Percentiles rank a stretch among this genome's conserved stretches.
These are phyloP conservation scores for Eupithecia pulchellata DNA, from an alignment of 2,888 invertebrate genomes.

Conservation along the genomic window DNA sequence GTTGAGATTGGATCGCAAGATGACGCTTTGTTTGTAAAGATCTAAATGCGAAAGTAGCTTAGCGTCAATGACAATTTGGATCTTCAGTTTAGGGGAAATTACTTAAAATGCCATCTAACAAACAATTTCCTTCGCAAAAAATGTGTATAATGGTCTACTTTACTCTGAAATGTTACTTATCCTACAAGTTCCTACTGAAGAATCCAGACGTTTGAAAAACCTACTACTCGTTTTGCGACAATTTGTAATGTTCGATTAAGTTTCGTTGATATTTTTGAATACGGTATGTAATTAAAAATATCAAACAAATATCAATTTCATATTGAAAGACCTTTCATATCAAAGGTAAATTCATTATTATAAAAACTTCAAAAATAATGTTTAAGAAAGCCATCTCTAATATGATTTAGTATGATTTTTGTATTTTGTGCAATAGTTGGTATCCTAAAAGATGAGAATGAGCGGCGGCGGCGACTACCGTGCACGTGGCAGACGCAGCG, in stretches of 20 bases:
- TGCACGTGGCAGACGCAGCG: conserved; percentile 46
- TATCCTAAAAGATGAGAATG: conserved; percentile 15
- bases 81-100: conserved; percentile 6
- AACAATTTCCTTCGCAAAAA: not conserved
- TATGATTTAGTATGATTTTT: not conserved
- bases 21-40: conserved; percentile 59
- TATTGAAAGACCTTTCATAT: too few species aligned
- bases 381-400: not conserved
- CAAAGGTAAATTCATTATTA: not conserved
- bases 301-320: too few species aligned
- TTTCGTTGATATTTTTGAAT: not conserved
- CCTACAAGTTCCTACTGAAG: not conserved
- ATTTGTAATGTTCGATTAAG: not conserved
- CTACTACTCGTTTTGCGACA: not conserved
- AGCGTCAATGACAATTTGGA: conserved; percentile 19
- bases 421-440: not conserved
- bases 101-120: not conserved
- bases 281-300: not conserved
- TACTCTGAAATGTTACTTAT: not conserved
- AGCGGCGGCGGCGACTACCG: conserved; percentile 21
- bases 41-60: conserved; percentile 45
- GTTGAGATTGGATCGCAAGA: conserved; percentile 82
- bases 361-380: not conserved
- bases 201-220: not conserved
- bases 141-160: not conserved